Base-by-base conservation (phyloP, 2,888 invertebrate species). In the Ormyrus labotus region DNA sequence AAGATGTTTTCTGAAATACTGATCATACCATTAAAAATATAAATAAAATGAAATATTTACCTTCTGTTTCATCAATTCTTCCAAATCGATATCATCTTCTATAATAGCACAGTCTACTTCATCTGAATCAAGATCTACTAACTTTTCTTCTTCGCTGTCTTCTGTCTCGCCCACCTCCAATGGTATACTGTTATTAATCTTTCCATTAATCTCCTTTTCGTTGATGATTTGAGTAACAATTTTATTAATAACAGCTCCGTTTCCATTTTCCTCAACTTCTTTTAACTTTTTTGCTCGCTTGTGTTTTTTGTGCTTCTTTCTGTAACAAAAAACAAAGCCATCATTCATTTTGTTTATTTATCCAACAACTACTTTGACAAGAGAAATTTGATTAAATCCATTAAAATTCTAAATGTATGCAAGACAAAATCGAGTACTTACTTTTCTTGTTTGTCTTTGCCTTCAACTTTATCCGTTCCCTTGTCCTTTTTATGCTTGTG, bases 41-140 rank as follows among this genome's bases (percentile, higher is more conserved):
- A 64, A 76, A 51, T 50, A 55, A 55, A 63, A 48, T 47, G 2
- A 19, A 55, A 65, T 63, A 77, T 19, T 34, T 87, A 96, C 96
- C 91, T 97, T 97, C 89, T 97, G 97, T 86, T 95, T 95, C 96
- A 97, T 97, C 78, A 97, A 91, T 84, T 97, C 97, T 87, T 97
- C 97, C 50, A 97, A 91, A 89, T 97, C 96, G 85, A 97, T 94
- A 86, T 96, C 96, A 84, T 96, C 96, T 89, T 96, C 96, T 78
- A 96, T 95, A 78, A 95, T 93, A 8, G 93, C 93, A 78, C 96
- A 93, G 83, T 93, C 92, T 51, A 93, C 92, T 84, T 95, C 95
- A 51, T 91, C 90, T 0, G 90, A 91, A 84, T 91, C 90, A 64
- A 91, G 86, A 82, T 91, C 90, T n/a, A 90, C 88, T 60, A 91